Evolutionary conservation across 1,140 invertebrate species (phyloP), one percentile per base, ranked within the genome.

Genomic region (Nephotettix cincticeps): DNA sequence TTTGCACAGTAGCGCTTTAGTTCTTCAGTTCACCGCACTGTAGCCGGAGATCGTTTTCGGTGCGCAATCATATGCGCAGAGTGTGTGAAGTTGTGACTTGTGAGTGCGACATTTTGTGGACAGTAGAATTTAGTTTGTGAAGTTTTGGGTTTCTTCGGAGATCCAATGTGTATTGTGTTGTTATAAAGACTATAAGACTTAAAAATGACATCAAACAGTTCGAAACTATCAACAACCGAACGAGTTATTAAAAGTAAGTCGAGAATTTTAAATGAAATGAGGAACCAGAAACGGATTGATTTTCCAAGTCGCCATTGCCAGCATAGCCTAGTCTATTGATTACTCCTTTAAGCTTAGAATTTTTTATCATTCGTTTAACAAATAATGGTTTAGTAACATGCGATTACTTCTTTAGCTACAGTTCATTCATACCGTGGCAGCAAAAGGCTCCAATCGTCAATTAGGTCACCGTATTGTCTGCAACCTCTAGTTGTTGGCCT

Each of bases 161-260:
- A 72, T 72, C 73, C 71, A 69, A 74, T 74, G 73, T 74, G 70
- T 74, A 74, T 74, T 70, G 73, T 74, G 70, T 74, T 43, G 69
- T 66, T 70, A 56, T 69, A 70, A 72, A 32, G 54, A 51, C 27
- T 72, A 68, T 54, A 68, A 61, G 61, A 67, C 64, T 67, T 63
- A 17, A 84, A 83, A 80, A 86, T 85, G 84, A 85, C 85, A 75
- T 83, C 86, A 79, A 85, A 85, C 75, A 86, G 83, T 75, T 84
- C 85, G 80, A 90, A 90, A 83, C 81, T 89, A 79, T 88, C 88
- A 75, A 89, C 89, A 75, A 89, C 88, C 79, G 89, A 90, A 75
- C 87, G 89, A 80, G 86, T 89, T 78, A 86, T 90, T 75, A 89
- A 90, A 89, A 89, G 89, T 90, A 86, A 90, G 87, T 83, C 40